Base-by-base conservation (phyloP, 2,888 invertebrate species). In the Eristalinus aeneus region DNA sequence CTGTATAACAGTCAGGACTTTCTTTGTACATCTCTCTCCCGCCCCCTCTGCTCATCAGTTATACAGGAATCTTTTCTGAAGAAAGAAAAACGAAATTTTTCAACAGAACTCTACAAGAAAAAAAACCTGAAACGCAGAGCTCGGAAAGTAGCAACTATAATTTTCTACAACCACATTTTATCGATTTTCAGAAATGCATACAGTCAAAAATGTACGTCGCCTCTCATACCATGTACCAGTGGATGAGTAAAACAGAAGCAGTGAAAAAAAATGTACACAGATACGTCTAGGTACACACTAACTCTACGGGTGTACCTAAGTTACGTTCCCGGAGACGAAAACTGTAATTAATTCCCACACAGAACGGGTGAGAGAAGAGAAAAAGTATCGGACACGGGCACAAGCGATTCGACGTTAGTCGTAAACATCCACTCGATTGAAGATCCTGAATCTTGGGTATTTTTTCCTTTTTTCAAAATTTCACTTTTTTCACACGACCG, bases 151-250 rank as follows among this genome's bases (percentile, higher is more conserved):
- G 27, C 27, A 32, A 68, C 39, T 34, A 67, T 65, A 72, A 46
- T 65, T 73, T 82, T 65, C 82, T 74, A 71, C 86, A 86, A 86
- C 82, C 86, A 77, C 86, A 86, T 86, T 86, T 86, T 86, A 86
- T 86, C 74, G 86, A 86, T 86, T 86, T 86, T 86, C 82, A 82
- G 82, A 86, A 86, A 74, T 86, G 86, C 86, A 86, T 86, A 86
- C 81, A 86, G 69, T 84, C 76, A 69, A 81, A 76, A 76, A 65
- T 53, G 71, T 61, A 69, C 54, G 61, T 34, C 12, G 20, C 56
- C 81, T 74, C 72, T 74, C 69, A 77, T 73, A 56, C 77, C 77
- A 67, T 81, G 76, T 76, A 85, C 76, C 71, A 72, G n/a, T 68
- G 61, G 73, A 64, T 71, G 77, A 69, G 86, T 63, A 58, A 58